Evolutionary conservation across 2,888 invertebrate species (phyloP), one percentile per base, ranked within the genome.

Genomic region (Odontocolon sp.): DNA sequence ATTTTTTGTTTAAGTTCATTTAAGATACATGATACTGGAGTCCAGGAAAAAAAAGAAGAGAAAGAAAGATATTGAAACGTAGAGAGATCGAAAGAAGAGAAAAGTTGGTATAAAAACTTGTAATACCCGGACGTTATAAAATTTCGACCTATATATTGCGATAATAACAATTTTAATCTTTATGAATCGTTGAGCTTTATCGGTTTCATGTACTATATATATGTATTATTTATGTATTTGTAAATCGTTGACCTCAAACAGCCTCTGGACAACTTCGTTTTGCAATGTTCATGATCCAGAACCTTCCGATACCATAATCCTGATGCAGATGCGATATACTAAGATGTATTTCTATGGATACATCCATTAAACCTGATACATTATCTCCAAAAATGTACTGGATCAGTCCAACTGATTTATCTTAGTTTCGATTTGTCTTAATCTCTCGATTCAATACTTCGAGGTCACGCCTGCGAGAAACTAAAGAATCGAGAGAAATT

Each of bases 321-420:
- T 36, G 45, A 36, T 45, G n/a, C n/a, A n/a, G n/a, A n/a, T n/a
- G n/a, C n/a, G n/a, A n/a, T n/a, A n/a, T n/a, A n/a, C 54, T 42
- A 45, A 36, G n/a, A 52, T 23, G 61, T 9, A 52, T 16, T 23
- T 21, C 8, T 23, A 14, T 18, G n/a, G 6, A 28, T 18, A 11
- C 4, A 2, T 11, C 21, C 6, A 23, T 42, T 14, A 26, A 40
- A 59, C 64, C 23, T n/a, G 50, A 21, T 47, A 16, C 8, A 33
- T 50, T 69, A 57, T 70, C 59, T 28, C 42, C 45, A 45, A 76
- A 76, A 76, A 76, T 71, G 56, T 67, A 67, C 66, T 31, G 54
- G n/a, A n/a, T n/a, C n/a, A n/a, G 67, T 73, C 26, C 23, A 45
- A 26, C 6, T 38, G 36, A 54, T 54, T 63, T 36, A 36, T 36